Conservation (phyloP, 2,113 vertebrate genomes). For the Tinamus guttatus region DNA sequence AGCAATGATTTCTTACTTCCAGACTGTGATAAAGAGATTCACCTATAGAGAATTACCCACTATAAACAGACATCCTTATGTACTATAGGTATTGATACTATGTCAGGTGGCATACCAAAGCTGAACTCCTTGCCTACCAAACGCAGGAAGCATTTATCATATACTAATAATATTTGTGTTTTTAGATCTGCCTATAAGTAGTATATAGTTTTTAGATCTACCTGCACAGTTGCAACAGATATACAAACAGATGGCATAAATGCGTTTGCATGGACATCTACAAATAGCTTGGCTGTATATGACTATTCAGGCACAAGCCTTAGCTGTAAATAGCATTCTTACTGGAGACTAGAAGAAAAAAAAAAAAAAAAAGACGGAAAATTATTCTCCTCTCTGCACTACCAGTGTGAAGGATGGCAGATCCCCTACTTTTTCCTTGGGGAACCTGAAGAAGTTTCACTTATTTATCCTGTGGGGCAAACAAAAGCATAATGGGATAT, state of each 20-base stretch:
- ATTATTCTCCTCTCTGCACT: rapidly evolving
- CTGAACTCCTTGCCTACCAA: neutral
- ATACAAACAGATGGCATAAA: neutral
- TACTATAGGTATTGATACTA: neutral
- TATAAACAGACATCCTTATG: neutral
- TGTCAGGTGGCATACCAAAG: neutral
- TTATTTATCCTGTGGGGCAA: neutral
- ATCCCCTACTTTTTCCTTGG: neutral
- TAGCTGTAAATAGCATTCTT: neutral
- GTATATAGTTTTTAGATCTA: too few relatives aligned
- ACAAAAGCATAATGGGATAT: rapidly evolving
- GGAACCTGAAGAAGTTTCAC: rapidly evolving
- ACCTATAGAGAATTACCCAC: neutral
- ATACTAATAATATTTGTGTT: neutral
- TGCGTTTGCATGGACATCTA: neutral
- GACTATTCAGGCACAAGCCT: neutral
- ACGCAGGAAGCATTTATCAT: neutral
- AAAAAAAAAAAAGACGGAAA: neutral
- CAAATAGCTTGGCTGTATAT: neutral
- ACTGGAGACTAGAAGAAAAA: rapidly evolving
- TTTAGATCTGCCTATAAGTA: neutral
- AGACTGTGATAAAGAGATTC: constrained; percentile 12
- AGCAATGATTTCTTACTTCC: neutral
- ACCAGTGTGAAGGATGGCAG: neutral
- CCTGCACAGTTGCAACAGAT: neutral